These are phyloP conservation scores for Euphydryas editha DNA, from an alignment of 2,888 invertebrate species.

Conservation along the genomic window DNA sequence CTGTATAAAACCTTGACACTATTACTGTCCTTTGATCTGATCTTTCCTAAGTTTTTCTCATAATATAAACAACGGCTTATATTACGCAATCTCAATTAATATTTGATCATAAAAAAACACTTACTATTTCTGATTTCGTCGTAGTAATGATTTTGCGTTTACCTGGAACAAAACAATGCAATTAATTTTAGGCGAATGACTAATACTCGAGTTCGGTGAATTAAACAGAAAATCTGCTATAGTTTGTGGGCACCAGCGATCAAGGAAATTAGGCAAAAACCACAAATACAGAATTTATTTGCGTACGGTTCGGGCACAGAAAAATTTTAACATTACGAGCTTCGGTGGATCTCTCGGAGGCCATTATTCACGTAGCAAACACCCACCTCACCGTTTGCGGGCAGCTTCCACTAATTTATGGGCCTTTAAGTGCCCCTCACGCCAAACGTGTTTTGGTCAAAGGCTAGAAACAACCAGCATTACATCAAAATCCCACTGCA, in stretches of 20 bases:
- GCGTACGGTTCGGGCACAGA: conserved; percentile 39
- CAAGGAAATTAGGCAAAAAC: conserved; percentile 36
- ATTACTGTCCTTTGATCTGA: conserved; percentile 25
- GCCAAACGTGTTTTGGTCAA: conserved; percentile 64
- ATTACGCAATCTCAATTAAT: neutral
- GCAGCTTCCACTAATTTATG: conserved; percentile 77
- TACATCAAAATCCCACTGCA: conserved; percentile 26
- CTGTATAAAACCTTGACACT: conserved; percentile 54
- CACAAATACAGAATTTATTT: conserved; percentile 42
- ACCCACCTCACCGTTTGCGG: conserved; percentile 78
- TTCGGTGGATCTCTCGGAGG: conserved; percentile 61
- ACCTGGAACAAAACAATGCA: conserved; percentile 54
- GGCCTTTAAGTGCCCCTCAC: conserved; percentile 75
- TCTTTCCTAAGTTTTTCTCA: neutral
- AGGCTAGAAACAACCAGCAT: conserved; percentile 54
- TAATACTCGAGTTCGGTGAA: conserved; percentile 18
- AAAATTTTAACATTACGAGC: conserved; percentile 57
- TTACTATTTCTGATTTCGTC: neutral
- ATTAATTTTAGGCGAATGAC: conserved; percentile 36
- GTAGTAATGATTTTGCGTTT: conserved; percentile 20
- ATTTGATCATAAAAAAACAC: neutral
- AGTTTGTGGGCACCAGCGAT: conserved; percentile 15
- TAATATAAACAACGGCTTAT: neutral
- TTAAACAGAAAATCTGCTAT: conserved; percentile 18
- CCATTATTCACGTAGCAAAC: conserved; percentile 75